phyloP scores from a whole-genome alignment of 37 sponge, comb jelly and placozoan species.

The Chondrilla cf. caribensis region DNA sequence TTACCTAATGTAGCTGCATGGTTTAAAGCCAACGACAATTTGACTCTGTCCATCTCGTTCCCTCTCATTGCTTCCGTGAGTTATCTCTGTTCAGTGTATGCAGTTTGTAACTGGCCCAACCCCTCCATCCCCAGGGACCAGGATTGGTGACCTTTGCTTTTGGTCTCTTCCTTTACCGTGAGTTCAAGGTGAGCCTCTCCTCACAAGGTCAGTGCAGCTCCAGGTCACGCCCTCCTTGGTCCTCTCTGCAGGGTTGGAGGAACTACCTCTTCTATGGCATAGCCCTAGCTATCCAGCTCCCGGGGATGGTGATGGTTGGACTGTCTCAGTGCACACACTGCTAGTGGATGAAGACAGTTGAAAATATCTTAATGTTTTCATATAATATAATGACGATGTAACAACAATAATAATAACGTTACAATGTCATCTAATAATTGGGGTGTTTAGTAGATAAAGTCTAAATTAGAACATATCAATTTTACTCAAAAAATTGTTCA shows the following conservation, averaged over 20 bases:
- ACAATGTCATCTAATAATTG: too few species aligned
- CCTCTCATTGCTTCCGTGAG: conserved; percentile 77
- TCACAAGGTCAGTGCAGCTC: not conserved
- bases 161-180: conserved; percentile 73
- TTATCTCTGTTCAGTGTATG: not conserved
- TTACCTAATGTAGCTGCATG: conserved; percentile 36
- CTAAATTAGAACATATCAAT: too few species aligned
- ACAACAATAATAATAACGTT: too few species aligned
- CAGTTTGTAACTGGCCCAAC: not conserved
- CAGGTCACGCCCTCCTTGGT: not conserved
- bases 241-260: conserved; percentile 48
- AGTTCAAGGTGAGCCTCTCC: conserved; percentile 57
- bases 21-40: conserved; percentile 72
- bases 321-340: conserved; percentile 52
- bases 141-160: conserved; percentile 67
- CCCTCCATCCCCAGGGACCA: conserved; percentile 53
- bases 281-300: conserved; percentile 35
- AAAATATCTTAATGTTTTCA: too few species aligned
- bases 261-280: conserved; percentile 51
- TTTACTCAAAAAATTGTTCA: too few species aligned
- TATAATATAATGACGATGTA: too few species aligned
- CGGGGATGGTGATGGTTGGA: conserved; percentile 53
- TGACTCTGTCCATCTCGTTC: conserved; percentile 62
- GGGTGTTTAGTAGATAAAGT: too few species aligned
- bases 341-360: not conserved